These are phyloP conservation scores for Sebastes oblongus DNA, from an alignment of 2,797 vertebrate species.

Conservation along the genomic window DNA sequence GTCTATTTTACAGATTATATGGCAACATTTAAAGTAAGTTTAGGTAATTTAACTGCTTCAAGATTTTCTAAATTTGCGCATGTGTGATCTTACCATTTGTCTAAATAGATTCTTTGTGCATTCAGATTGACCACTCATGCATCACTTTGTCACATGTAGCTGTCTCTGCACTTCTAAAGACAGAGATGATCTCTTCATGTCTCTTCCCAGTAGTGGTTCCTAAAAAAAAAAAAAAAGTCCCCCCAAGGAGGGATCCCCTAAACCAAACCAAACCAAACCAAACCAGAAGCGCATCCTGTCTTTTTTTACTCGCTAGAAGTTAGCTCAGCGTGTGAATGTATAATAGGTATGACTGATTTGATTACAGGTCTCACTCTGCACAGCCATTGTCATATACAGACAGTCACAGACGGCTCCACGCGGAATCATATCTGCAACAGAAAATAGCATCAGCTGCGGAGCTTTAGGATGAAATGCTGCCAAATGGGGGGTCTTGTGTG, in stretches of 20 bases:
- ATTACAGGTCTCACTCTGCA: conserved; percentile 50
- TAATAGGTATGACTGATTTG: conserved; percentile 58
- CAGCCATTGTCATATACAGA: conserved; percentile 27
- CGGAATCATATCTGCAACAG: conserved; percentile 39
- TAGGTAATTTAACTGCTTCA: not conserved
- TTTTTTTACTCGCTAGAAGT: conserved; percentile 11
- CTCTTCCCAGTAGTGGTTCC: not conserved
- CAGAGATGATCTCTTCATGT: not conserved
- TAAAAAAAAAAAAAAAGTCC: not conserved
- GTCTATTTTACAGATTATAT: conserved; percentile 11
- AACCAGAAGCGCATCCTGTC: not conserved
- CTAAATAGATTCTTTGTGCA: not conserved
- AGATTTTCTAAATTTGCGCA: not conserved
- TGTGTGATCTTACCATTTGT: not conserved
- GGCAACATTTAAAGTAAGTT: not conserved
- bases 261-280: not conserved
- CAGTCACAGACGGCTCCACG: conserved; percentile 34
- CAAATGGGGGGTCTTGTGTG: conserved; percentile 36
- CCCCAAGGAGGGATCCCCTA: not conserved
- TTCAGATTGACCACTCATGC: conserved; percentile 7
- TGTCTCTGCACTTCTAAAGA: not conserved
- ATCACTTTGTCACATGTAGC: conserved; percentile 4
- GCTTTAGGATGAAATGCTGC: conserved; percentile 36
- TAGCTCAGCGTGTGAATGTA: conserved; percentile 18
- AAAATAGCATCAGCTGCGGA: conserved; percentile 47